Evolutionary conservation across 2,888 invertebrate genomes (phyloP).

Genomic region (Drosophila incognita): DNA sequence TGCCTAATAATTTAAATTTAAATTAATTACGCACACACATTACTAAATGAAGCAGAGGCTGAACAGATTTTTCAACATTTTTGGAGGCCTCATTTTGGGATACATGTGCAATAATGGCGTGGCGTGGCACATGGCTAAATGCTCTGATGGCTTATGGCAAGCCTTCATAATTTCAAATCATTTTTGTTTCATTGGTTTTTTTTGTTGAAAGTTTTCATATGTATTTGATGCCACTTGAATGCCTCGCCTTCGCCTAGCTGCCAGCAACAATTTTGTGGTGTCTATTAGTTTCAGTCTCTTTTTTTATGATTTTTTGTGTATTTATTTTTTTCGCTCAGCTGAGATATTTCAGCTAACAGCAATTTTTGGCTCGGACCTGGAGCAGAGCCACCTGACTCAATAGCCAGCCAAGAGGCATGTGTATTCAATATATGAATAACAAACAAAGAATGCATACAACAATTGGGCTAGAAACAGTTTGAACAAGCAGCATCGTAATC

Average conservation of each 20-base stretch:
- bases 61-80: conserved; percentile 39
- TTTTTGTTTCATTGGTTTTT: conserved; percentile 36
- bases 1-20: background rate
- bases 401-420: conserved; percentile 9
- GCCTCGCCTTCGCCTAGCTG: conserved; percentile 44
- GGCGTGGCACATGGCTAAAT: conserved; percentile 51
- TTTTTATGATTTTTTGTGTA: background rate
- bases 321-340: conserved; percentile 9
- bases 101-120: conserved; percentile 30
- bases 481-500: conserved; percentile 5
- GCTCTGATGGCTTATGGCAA: conserved; percentile 49
- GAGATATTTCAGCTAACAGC: conserved; percentile 27
- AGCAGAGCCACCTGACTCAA: conserved; percentile 33
- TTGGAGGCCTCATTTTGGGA: conserved; percentile 22
- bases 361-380: conserved; percentile 19
- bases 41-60: conserved; percentile 17
- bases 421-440: conserved; percentile 30
- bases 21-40: conserved; percentile 21
- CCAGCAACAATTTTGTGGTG: conserved; percentile 35
- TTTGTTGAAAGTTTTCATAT: conserved; percentile 48
- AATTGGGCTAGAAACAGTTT: background rate
- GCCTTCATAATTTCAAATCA: conserved; percentile 62
- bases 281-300: conserved; percentile 15
- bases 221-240: conserved; percentile 54
- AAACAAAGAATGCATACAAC: conserved; percentile 26